phyloP scores from a whole-genome alignment of 92 coral and sea anemone genomes.

The Siderastrea siderea region DNA sequence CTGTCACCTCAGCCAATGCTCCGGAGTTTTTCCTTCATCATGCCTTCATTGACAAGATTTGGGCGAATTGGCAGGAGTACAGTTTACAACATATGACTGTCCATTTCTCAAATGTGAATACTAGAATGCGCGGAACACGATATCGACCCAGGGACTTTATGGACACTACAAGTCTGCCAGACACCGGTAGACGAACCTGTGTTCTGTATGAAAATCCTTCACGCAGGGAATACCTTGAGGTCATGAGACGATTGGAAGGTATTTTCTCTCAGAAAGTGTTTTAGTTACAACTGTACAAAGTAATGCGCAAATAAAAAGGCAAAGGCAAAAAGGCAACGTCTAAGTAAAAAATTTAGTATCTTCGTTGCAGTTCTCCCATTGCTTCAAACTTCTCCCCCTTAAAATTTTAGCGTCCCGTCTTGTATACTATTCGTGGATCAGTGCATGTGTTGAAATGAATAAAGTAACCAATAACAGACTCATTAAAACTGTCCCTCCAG shows the following conservation, averaged over 20 bases:
- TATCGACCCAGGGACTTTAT: slow-evolving; percentile 22
- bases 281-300: too few relatives aligned
- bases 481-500: too few relatives aligned
- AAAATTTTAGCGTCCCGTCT: too few relatives aligned
- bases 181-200: neutral
- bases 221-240: neutral
- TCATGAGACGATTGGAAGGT: slow-evolving; percentile 17
- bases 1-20: slow-evolving; percentile 10
- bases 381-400: too few relatives aligned
- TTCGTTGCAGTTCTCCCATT: too few relatives aligned
- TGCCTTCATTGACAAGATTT: slow-evolving; percentile 39
- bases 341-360: too few relatives aligned
- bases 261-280: neutral
- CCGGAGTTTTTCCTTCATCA: slow-evolving; percentile 44
- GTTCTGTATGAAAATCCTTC: slow-evolving; percentile 28
- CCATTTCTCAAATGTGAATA: neutral
- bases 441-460: too few relatives aligned
- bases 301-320: neutral
- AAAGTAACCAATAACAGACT: too few relatives aligned
- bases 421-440: too few relatives aligned
- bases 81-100: neutral
- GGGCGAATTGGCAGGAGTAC: slow-evolving; percentile 32
- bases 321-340: too few relatives aligned
- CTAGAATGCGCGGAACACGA: neutral
- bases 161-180: neutral